These are phyloP conservation scores for Gavialis gangeticus DNA, from an alignment of 2,113 vertebrate genomes.

Conservation along the genomic window DNA sequence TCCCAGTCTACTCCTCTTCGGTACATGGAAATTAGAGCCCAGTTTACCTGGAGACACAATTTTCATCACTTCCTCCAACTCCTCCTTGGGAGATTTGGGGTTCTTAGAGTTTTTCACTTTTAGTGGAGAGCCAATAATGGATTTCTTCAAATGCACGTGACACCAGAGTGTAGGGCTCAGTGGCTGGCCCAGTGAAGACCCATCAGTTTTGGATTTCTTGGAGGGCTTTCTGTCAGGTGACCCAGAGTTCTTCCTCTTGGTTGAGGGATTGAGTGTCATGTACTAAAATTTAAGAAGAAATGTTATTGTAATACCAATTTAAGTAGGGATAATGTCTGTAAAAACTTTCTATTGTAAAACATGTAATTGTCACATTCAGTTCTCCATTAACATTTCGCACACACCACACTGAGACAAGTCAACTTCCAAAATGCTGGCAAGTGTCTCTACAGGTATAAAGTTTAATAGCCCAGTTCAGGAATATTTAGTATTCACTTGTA, in stretches of 20 bases:
- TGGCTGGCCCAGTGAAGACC: constrained; percentile 80
- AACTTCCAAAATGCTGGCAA: neutral
- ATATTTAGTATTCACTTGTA: neutral
- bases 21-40: constrained; percentile 76
- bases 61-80: constrained; percentile 83
- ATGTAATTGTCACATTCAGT: neutral
- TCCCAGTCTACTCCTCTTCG: constrained; percentile 77
- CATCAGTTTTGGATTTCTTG: constrained; percentile 89
- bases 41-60: constrained; percentile 80
- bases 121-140: constrained; percentile 87
- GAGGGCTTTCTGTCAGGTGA: constrained; percentile 88
- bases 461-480: neutral
- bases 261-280: constrained; percentile 91
- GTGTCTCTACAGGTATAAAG: neutral
- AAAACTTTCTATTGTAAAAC: neutral
- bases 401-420: accelerated
- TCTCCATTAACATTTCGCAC: neutral
- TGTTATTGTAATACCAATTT: constrained; percentile 11
- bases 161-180: constrained; percentile 93
- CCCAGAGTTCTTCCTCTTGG: constrained; percentile 88
- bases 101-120: constrained; percentile 92
- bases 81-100: constrained; percentile 85
- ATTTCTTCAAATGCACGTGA: constrained; percentile 92
- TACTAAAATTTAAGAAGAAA: constrained; percentile 84
- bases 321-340: constrained; percentile 24